Percentiles rank a stretch among this genome's conserved stretches.
phyloP scores from a whole-genome alignment of 2,888 invertebrate species.

The Linhomoeus sp. region DNA sequence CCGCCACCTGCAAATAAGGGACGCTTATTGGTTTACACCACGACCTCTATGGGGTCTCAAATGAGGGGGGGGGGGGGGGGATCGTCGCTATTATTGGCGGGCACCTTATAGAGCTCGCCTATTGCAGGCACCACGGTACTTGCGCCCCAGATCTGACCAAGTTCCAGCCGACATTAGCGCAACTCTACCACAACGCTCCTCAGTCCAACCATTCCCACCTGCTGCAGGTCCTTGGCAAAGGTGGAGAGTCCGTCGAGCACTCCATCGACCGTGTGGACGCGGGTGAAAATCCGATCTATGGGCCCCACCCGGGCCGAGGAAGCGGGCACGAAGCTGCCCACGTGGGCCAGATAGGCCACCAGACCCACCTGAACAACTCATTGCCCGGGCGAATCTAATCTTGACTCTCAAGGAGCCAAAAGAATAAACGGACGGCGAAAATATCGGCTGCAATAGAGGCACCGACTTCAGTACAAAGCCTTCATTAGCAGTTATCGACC shows the following conservation, averaged over 20 bases:
- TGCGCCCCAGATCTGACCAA: too few relatives aligned
- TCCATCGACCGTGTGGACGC: constrained; percentile 55
- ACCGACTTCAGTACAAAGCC: too few relatives aligned
- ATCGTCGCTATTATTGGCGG: neutral
- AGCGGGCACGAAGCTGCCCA: constrained; percentile 74
- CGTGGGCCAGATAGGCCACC: constrained; percentile 61
- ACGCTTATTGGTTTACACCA: neutral
- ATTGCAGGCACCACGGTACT: too few relatives aligned
- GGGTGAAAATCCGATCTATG: constrained; percentile 50
- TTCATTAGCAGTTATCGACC: too few relatives aligned
- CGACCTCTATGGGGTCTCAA: neutral
- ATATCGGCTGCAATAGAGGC: too few relatives aligned
- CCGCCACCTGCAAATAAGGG: constrained; percentile 41
- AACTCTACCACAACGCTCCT: neutral
- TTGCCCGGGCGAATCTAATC: too few relatives aligned
- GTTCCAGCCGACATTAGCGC: neutral
- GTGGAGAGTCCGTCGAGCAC: constrained; percentile 57
- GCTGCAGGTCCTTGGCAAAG: constrained; percentile 61
- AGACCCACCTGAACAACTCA: constrained; percentile 41
- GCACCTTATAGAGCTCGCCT: too few relatives aligned
- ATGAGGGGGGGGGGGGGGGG: neutral
- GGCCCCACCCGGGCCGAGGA: constrained; percentile 47
- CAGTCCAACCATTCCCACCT: constrained; percentile 38
- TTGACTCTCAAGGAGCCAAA: too few relatives aligned
- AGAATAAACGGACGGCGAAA: too few relatives aligned